Conservation (phyloP, 2,113 vertebrate genomes). For the Colaptes auratus region DNA sequence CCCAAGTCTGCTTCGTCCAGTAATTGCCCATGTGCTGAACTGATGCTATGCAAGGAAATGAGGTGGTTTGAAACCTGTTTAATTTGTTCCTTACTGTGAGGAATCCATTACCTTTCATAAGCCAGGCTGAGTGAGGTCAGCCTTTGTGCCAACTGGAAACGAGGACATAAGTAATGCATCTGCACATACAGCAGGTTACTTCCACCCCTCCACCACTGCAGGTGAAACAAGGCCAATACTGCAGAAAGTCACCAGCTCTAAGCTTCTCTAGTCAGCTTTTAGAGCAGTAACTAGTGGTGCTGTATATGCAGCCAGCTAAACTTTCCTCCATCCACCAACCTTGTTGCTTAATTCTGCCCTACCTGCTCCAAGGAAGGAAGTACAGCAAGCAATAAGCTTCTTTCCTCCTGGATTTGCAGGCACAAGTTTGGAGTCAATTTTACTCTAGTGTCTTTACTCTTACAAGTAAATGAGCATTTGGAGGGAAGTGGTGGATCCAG, state of each 20-base stretch:
- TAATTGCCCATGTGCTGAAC: not conserved
- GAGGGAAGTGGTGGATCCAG: not conserved
- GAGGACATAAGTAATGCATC: not conserved
- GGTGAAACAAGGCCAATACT: not conserved
- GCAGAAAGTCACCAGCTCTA: not conserved
- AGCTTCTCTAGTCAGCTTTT: not conserved
- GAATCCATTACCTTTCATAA: not conserved
- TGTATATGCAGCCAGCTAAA: not conserved
- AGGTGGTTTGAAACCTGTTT: not conserved
- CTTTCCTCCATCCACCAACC: not conserved
- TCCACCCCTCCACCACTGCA: not conserved
- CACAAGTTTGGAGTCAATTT: not conserved
- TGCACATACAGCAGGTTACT: not conserved
- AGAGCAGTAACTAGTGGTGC: not conserved
- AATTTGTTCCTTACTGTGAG: not conserved
- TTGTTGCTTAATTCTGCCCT: not conserved
- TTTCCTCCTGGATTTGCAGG: not conserved
- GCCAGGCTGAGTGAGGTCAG: not conserved
- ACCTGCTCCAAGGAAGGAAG: not conserved
- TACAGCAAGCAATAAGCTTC: rapidly evolving
- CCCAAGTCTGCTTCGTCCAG: not conserved
- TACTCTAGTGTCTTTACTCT: not conserved
- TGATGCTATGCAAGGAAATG: rapidly evolving
- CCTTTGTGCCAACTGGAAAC: not conserved
- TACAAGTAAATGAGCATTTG: not conserved